Evolutionary conservation across 2,797 vertebrate genomes (phyloP).

Genomic region (Diplodus sargus): DNA sequence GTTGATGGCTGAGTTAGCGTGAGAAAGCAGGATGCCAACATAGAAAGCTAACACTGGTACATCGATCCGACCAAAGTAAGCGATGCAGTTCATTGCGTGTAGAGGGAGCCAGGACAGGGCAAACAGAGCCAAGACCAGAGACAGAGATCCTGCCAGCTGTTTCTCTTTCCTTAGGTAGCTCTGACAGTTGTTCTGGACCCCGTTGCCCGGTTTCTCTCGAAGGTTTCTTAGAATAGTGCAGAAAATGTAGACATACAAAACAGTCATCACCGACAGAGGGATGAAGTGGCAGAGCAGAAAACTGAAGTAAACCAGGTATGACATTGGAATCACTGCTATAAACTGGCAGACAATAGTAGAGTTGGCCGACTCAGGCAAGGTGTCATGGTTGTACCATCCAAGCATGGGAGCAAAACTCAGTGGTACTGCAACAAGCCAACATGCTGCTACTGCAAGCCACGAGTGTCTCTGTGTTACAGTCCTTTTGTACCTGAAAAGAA

Average conservation of each 20-base stretch:
- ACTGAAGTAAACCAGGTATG: constrained; percentile 90
- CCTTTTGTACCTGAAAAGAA: constrained; percentile 84
- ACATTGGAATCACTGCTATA: constrained; percentile 81
- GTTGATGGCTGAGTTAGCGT: constrained; percentile 91
- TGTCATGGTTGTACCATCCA: constrained; percentile 83
- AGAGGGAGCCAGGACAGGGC: constrained; percentile 90
- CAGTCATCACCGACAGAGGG: constrained; percentile 87
- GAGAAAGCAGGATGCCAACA: constrained; percentile 87
- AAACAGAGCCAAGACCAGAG: constrained; percentile 89
- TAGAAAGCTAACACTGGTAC: constrained; percentile 31
- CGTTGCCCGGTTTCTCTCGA: constrained; percentile 58
- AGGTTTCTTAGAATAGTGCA: constrained; percentile 82
- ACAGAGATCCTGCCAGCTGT: constrained; percentile 86
- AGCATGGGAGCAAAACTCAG: constrained; percentile 88
- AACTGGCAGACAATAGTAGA: constrained; percentile 78
- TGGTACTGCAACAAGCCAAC: constrained; percentile 87
- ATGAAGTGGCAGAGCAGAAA: constrained; percentile 86
- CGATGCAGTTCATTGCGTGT: constrained; percentile 85
- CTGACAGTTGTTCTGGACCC: constrained; percentile 27
- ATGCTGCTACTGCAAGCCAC: constrained; percentile 82
- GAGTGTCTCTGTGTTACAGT: constrained; percentile 83
- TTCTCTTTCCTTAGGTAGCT: constrained; percentile 87
- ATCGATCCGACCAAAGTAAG: constrained; percentile 45
- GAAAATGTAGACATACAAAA: constrained; percentile 88
- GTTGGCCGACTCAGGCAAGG: constrained; percentile 15